phyloP scores from a whole-genome alignment of 2,113 vertebrate genomes.

The Hippocampus zosterae region DNA sequence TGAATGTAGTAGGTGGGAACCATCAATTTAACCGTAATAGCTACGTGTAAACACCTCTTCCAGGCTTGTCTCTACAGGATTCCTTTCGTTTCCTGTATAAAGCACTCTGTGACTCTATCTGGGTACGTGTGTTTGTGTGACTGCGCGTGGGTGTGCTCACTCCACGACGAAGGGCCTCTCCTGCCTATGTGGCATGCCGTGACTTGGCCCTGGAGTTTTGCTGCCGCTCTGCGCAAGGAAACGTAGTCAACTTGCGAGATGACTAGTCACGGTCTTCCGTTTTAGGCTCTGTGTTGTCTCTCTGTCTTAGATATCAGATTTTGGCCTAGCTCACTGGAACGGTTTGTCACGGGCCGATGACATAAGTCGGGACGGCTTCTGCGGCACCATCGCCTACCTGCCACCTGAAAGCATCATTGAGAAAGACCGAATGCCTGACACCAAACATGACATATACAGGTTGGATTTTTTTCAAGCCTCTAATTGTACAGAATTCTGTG shows the following conservation, averaged over 20 bases:
- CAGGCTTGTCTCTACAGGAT: conserved; percentile 69
- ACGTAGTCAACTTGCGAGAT: conserved; percentile 51
- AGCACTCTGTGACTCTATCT: conserved; percentile 18
- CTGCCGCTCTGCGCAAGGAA: conserved; percentile 29
- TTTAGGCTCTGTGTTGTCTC: conserved; percentile 16
- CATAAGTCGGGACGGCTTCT: conserved; percentile 93
- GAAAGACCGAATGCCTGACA: conserved; percentile 90
- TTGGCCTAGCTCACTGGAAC: conserved; percentile 94
- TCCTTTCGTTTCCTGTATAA: conserved; percentile 47
- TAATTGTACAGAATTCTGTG: background rate
- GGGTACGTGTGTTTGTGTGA: conserved; percentile 6
- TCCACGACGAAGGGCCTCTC: conserved; percentile 49
- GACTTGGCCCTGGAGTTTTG: conserved; percentile 45
- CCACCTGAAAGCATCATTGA: conserved; percentile 94
- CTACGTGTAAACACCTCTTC: conserved; percentile 70
- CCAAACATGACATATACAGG: conserved; percentile 97
- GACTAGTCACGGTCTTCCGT: background rate
- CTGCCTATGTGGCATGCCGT: conserved; percentile 52
- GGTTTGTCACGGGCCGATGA: conserved; percentile 88
- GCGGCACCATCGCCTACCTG: conserved; percentile 93
- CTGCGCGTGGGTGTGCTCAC: conserved; percentile 37
- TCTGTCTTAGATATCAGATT: conserved; percentile 87
- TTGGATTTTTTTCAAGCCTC: conserved; percentile 43
- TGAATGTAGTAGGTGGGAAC: conserved; percentile 64
- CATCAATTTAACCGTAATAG: conserved; percentile 47